Percentiles rank a stretch among this genome's conserved stretches.
Conservation (phyloP, 2,797 vertebrate species). For the Pipistrellus pipistrellus region DNA sequence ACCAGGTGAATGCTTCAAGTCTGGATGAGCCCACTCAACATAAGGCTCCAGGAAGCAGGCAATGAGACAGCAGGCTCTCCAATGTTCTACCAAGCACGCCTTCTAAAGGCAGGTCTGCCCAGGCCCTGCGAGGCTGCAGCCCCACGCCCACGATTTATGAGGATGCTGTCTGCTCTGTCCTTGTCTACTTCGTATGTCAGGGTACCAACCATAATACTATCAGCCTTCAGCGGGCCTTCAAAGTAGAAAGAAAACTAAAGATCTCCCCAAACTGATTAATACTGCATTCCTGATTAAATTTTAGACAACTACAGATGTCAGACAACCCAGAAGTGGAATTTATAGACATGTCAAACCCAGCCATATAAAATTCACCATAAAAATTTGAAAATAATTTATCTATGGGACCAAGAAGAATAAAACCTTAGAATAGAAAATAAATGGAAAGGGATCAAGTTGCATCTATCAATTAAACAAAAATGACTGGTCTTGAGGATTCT, state of each 20-base stretch:
- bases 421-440: conserved; percentile 55
- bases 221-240: not conserved
- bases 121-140: too few relatives aligned
- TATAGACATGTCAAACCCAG: not conserved
- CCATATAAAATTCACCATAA: not conserved
- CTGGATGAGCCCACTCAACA: not conserved
- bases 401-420: conserved; percentile 22
- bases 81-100: not conserved
- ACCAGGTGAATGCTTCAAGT: not conserved
- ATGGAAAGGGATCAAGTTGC: not conserved
- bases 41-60: not conserved
- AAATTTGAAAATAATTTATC: conserved; percentile 56
- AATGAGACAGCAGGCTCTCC: not conserved
- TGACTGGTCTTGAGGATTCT: not conserved
- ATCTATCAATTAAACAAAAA: conserved; percentile 9
- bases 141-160: fast-evolving
- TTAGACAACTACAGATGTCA: not conserved
- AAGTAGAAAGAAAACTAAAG: not conserved
- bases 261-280: not conserved
- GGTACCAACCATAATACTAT: not conserved
- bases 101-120: not conserved
- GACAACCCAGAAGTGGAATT: not conserved
- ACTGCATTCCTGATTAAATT: not conserved
- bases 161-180: not conserved
- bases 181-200: not conserved